Evolutionary conservation across 2,113 vertebrate genomes (phyloP).

Genomic region (Triplophysa siluroides): DNA sequence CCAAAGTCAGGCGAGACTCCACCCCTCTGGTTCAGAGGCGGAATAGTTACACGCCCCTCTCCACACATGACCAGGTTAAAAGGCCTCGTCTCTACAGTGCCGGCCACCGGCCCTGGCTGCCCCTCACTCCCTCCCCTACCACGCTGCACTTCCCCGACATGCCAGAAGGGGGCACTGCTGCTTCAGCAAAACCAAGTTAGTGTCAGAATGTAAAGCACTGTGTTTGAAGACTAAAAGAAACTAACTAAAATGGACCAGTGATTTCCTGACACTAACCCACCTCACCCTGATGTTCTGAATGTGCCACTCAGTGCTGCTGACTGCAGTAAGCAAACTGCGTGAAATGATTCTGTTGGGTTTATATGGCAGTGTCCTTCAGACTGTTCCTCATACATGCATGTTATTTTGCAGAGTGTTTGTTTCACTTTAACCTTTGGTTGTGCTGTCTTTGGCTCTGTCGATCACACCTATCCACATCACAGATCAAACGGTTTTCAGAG

Average conservation of each 20-base stretch:
- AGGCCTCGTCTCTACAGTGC: constrained; percentile 91
- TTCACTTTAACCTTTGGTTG: neutral
- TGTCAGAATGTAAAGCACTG: constrained; percentile 70
- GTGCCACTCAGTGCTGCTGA: constrained; percentile 35
- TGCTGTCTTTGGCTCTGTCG: neutral
- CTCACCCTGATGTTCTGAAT: constrained; percentile 48
- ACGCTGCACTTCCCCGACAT: constrained; percentile 74
- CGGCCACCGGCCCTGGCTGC: constrained; percentile 86
- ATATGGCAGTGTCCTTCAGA: neutral
- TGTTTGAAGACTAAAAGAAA: constrained; percentile 44
- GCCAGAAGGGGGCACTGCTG: constrained; percentile 78
- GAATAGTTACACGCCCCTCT: constrained; percentile 94
- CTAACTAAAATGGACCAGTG: constrained; percentile 43
- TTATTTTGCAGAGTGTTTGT: constrained; percentile 5
- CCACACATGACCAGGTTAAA: constrained; percentile 87
- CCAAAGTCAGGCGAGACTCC: constrained; percentile 72
- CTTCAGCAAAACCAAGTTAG: constrained; percentile 82
- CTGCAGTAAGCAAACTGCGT: constrained; percentile 12
- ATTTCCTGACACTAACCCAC: constrained; percentile 33
- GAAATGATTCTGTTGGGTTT: neutral
- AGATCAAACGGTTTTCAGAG: neutral
- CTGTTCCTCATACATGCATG: constrained; percentile 22
- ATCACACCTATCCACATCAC: neutral
- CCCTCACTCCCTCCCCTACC: constrained; percentile 74
- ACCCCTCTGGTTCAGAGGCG: constrained; percentile 84